Base-by-base conservation (phyloP, 2,888 invertebrate genomes). In the Noctua janthina region DNA sequence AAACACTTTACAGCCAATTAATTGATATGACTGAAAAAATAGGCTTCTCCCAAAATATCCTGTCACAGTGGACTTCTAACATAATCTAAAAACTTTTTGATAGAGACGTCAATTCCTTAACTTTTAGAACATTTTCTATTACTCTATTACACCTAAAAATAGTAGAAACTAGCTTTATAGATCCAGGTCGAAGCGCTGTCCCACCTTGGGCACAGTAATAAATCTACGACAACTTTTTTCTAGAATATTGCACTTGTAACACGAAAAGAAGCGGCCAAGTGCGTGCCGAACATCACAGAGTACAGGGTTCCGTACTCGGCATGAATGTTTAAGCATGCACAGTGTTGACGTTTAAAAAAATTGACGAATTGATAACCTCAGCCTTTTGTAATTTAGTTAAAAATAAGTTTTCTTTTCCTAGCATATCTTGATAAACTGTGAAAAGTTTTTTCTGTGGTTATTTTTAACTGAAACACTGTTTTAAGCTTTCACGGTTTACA, bases 161-260 rank as follows among this genome's bases (percentile, higher is more conserved):
- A 67, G 39, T 11, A 39, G n/a, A 79, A 73, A 23, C 39, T 13
- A 17, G 13, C 15, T 75, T 67, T 43, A 11, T 15, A 51, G 2
- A 69, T 59, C 13, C 29, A 71, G 72, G n/a, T 35, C 11, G 29
- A 76, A 13, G 13, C 51, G n/a, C 75, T 68, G 23, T 23, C 51
- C 17, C 62, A 69, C 39, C 7, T 49, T 68, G 13, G 46, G 15
- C 56, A 5, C 8, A 35, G 23, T 43, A 49, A 82, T 84, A 73
- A 73, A 84, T 82, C 68, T 72, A 56, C 10, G 4, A 15, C 35
- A 49, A n/a, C 5, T 39, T 69, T 69, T 69, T 84, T 68, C 43
- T 56, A 72, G 15, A 73, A 56, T 43, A 69, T 56, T 79, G n/a
- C 72, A 67, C 35, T 35, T 20, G 15, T 39, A 66, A 62, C 17